Evolutionary conservation across 2,113 vertebrate species (phyloP), one percentile per base, ranked within the genome.

Genomic region (Notothenia rossii): DNA sequence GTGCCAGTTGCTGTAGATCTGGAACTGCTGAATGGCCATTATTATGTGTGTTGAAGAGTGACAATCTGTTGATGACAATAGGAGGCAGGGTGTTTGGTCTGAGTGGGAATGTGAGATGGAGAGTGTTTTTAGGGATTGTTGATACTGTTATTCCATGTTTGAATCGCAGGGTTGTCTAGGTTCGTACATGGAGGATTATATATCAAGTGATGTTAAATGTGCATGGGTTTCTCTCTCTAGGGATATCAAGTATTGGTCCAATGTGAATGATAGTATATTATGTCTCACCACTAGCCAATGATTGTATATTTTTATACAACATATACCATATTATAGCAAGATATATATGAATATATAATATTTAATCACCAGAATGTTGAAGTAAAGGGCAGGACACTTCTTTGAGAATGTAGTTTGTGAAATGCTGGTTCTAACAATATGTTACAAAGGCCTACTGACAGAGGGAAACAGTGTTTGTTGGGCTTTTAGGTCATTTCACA

Each of bases 281-380:
- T 81, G 81, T 86, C 84, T 88, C 90, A 90, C 91, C 85, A 92
- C 88, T 91, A 91, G 90, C 92, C 82, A 85, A 91, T 91, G 92
- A 94, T 92, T 94, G 94, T 94, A 93, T 94, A 92, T 94, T 94
- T 95, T 95, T 94, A 83, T 92, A 93, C 79, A 86, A 64, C 90
- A 90, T 87, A 93, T 92, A 75, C 51, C 59, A 77, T 67, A 49
- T 29, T 72, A 92, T 88, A 84, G 81, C 67, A 84, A 89, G 61
- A 89, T 81, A 89, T 91, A 75, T 89, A 89, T 84, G 62, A 87
- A 86, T 83, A 84, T 90, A 88, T 75, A 55, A 81, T 92, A 92
- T 94, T 89, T 94, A 90, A 92, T 91, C 90, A 54, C 81, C 77
- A 88, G 90, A 93, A 92, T 92, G 89, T 91, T 88, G 83, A 65